Percentiles rank a stretch among this genome's conserved stretches.
Conservation (phyloP, 2,888 invertebrate genomes). For the Acronicta psi region DNA sequence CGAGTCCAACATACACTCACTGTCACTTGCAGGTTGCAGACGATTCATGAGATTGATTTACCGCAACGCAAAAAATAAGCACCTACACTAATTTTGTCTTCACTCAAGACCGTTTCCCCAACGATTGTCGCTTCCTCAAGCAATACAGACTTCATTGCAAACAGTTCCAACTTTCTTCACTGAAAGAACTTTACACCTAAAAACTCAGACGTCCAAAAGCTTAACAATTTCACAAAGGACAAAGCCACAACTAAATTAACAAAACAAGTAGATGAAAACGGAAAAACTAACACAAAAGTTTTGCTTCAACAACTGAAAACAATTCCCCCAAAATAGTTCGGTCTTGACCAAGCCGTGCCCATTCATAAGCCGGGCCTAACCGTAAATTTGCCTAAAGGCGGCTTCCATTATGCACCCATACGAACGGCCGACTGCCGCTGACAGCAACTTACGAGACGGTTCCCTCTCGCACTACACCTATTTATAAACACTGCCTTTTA, state of each 20-base stretch:
- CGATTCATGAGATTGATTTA: too few species aligned
- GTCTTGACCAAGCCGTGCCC: slow-evolving; percentile 26
- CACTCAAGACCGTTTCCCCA: too few species aligned
- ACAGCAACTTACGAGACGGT: slow-evolving; percentile 50
- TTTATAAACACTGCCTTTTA: slow-evolving; percentile 37
- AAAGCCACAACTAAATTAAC: background rate
- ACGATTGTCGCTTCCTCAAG: too few species aligned
- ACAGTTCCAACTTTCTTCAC: too few species aligned
- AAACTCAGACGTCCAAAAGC: background rate
- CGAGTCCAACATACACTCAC: too few species aligned
- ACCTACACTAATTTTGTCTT: too few species aligned
- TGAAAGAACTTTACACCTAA: background rate
- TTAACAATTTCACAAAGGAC: background rate
- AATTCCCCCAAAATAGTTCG: slow-evolving; percentile 20
- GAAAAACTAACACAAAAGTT: slow-evolving; percentile 2
- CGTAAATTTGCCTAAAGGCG: slow-evolving; percentile 55
- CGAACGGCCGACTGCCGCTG: slow-evolving; percentile 41
- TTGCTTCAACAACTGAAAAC: slow-evolving; percentile 7
- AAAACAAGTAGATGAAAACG: background rate
- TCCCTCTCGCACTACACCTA: slow-evolving; percentile 29
- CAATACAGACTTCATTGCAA: too few species aligned
- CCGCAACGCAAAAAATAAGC: too few species aligned
- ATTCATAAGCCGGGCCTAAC: slow-evolving; percentile 39
- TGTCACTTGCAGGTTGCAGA: too few species aligned
- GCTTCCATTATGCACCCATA: slow-evolving; percentile 50